Percentiles rank a stretch among this genome's conserved stretches.
Evolutionary conservation across 2,888 invertebrate genomes (phyloP).

Genomic region (Dromius quadrimaculatus): DNA sequence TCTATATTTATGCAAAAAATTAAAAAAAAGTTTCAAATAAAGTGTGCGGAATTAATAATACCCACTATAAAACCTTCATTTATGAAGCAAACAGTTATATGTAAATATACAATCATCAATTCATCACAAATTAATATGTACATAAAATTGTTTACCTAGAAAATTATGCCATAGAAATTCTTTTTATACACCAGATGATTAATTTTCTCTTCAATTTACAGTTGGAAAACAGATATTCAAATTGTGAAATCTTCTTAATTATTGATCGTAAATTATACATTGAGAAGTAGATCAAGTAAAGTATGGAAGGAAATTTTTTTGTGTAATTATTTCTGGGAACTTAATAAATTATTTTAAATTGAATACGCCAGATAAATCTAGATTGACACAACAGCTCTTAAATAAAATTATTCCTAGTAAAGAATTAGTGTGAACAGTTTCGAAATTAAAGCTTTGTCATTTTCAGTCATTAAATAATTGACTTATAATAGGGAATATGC

Average conservation of each 20-base stretch:
- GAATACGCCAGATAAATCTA: conserved; percentile 12
- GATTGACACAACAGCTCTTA: conserved; percentile 5
- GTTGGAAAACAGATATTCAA: not conserved
- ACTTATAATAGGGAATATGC: no score
- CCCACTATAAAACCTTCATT: conserved; percentile 18
- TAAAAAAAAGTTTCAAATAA: no score
- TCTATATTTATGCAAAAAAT: no score
- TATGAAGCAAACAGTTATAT: conserved; percentile 17
- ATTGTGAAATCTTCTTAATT: not conserved
- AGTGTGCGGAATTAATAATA: no score
- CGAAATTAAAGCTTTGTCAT: no score
- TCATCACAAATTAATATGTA: conserved; percentile 24
- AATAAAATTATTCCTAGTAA: not conserved
- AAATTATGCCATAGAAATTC: conserved; percentile 7
- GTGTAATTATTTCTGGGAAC: conserved; percentile 11
- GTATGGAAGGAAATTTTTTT: conserved; percentile 11
- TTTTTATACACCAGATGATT: no score
- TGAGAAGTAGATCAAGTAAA: not conserved
- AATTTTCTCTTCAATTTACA: conserved; percentile 10
- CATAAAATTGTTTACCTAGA: conserved; percentile 9
- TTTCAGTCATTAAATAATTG: no score
- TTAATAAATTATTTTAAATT: conserved; percentile 6
- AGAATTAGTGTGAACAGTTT: no score
- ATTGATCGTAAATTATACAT: not conserved
- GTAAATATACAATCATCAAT: conserved; percentile 17